Percentiles rank a stretch among this genome's conserved stretches.
Conservation (phyloP, 2,113 vertebrate genomes). For the Sinocyclocheilus anshuiensis region DNA sequence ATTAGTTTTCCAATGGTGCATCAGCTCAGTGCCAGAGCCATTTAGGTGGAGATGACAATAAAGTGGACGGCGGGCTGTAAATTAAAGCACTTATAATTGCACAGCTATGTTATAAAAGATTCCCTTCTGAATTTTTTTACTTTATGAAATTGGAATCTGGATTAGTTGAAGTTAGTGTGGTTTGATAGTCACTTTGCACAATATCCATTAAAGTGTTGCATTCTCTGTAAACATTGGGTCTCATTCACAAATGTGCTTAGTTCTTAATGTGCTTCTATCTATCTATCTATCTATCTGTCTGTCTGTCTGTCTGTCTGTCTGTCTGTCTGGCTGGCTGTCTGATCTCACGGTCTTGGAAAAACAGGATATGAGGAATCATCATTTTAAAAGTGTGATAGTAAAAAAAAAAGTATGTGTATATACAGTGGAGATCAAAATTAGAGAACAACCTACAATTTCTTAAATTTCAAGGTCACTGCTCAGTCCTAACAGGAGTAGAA, state of each 20-base stretch:
- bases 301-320: too few relatives aligned
- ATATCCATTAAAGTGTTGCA: too few relatives aligned
- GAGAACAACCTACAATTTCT: too few relatives aligned
- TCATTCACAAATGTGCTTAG: not conserved
- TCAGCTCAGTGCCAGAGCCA: not conserved
- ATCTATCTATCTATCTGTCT: too few relatives aligned
- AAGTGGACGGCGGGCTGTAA: not conserved
- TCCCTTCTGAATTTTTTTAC: not conserved
- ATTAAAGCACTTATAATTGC: constrained; percentile 11
- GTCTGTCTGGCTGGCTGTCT: too few relatives aligned
- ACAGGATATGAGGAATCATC: too few relatives aligned
- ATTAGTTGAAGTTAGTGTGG: not conserved
- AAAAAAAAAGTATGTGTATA: too few relatives aligned
- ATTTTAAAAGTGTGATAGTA: too few relatives aligned
- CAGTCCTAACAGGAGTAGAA: too few relatives aligned
- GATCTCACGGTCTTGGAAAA: not conserved
- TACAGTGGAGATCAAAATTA: too few relatives aligned
- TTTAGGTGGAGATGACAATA: constrained; percentile 6
- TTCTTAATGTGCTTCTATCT: not conserved
- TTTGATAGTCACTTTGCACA: not conserved
- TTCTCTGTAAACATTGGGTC: not conserved
- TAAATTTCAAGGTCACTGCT: too few relatives aligned
- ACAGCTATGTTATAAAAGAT: not conserved
- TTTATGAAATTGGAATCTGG: constrained; percentile 1
- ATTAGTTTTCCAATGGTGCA: not conserved